Conservation (phyloP, 1,140 invertebrate species). For the Calliphora vicina region DNA sequence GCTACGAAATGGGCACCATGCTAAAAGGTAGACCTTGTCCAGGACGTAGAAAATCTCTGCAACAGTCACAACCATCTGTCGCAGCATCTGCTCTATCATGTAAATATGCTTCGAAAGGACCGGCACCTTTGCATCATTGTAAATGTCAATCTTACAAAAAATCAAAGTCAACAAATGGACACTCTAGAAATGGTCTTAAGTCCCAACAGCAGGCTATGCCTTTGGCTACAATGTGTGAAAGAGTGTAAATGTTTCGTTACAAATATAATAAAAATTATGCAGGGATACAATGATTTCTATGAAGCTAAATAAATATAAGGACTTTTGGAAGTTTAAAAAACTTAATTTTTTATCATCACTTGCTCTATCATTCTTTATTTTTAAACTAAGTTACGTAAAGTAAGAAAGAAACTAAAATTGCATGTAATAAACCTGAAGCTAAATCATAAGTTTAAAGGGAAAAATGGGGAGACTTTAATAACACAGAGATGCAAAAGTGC, state of each 20-base stretch:
- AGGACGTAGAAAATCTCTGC: neutral
- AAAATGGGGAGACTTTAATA: neutral
- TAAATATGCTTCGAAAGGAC: neutral
- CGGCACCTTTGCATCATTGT: neutral
- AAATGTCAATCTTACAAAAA: neutral
- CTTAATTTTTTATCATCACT: neutral
- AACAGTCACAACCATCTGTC: neutral
- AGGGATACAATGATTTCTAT: no score
- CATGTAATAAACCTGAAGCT: neutral
- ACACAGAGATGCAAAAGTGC: no score
- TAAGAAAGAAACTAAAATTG: neutral
- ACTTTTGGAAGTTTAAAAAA: neutral
- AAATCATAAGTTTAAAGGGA: neutral
- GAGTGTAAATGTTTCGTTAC: neutral
- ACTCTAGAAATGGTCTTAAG: neutral
- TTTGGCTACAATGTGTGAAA: neutral
- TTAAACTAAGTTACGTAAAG: no score
- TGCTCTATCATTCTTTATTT: no score
- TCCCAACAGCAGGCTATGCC: neutral
- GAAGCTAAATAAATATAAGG: no score
- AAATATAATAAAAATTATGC: no score
- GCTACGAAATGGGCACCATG: neutral
- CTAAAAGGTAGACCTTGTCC: neutral
- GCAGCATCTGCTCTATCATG: neutral
- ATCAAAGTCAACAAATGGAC: neutral